A percentile compares a stretch with the other conserved stretches of the same genome.
Evolutionary conservation across 2,888 invertebrate genomes (phyloP).

Genomic region (Ornithoptera alexandrae): DNA sequence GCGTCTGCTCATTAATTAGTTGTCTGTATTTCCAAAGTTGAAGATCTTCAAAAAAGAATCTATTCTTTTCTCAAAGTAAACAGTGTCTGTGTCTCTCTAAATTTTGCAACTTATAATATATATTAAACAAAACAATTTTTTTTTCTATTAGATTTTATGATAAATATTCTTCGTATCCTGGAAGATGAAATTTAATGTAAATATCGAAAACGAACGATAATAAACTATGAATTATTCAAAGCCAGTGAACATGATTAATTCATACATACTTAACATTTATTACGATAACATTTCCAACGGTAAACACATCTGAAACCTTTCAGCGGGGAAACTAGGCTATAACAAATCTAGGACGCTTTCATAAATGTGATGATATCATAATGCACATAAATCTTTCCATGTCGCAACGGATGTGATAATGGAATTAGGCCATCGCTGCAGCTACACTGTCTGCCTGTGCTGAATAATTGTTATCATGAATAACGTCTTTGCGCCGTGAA

Average conservation of each 20-base stretch:
- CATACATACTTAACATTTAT: constrained; percentile 12
- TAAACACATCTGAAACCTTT: constrained; percentile 46
- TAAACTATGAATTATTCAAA: constrained; percentile 20
- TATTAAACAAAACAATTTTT: too few species aligned
- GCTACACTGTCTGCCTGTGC: constrained; percentile 35
- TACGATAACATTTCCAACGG: constrained; percentile 24
- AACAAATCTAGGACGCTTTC: constrained; percentile 52
- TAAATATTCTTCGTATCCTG: not conserved
- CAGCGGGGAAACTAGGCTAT: constrained; percentile 49
- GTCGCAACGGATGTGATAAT: constrained; percentile 45
- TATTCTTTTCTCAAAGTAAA: too few species aligned
- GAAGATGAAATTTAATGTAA: not conserved
- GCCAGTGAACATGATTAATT: constrained; percentile 17
- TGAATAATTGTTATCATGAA: constrained; percentile 41
- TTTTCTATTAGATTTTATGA: too few species aligned
- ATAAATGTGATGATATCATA: constrained; percentile 53
- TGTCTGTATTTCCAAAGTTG: too few species aligned
- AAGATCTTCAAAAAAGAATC: too few species aligned
- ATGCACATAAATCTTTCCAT: constrained; percentile 46
- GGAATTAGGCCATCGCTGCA: constrained; percentile 39
- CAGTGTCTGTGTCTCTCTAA: too few species aligned
- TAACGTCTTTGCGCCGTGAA: constrained; percentile 34
- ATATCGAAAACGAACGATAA: not conserved
- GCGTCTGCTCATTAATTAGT: too few species aligned
- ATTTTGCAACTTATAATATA: too few species aligned